A percentile compares a stretch with the other conserved stretches of the same genome.
phyloP scores from a whole-genome alignment of 2,113 vertebrate species.

The Aramus guarauna region DNA sequence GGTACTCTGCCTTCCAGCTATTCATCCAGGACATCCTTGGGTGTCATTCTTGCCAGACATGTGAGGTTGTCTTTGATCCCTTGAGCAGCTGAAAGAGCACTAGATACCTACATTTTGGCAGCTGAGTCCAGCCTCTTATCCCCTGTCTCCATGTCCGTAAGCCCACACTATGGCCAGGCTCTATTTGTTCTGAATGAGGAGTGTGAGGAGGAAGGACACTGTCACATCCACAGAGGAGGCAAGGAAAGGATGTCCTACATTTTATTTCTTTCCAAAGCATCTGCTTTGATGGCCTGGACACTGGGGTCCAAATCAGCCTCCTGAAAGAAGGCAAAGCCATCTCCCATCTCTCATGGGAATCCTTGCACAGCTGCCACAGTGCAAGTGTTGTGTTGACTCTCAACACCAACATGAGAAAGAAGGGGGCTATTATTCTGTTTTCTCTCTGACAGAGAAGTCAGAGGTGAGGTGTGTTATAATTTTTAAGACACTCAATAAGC shows the following conservation, averaged over 20 bases:
- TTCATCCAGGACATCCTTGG: background rate
- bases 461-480: background rate
- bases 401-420: fast-evolving
- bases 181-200: background rate
- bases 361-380: fast-evolving
- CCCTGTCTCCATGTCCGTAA: background rate
- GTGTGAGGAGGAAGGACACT: background rate
- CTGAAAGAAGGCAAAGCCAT: background rate
- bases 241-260: background rate
- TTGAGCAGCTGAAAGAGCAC: background rate
- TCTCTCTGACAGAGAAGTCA: background rate
- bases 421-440: background rate
- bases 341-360: background rate
- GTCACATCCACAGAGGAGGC: background rate
- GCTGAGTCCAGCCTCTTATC: background rate
- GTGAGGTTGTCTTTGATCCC: background rate
- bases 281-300: background rate
- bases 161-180: background rate
- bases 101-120: background rate
- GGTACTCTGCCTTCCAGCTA: background rate
- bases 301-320: background rate
- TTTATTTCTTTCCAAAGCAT: background rate
- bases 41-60: background rate
- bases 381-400: background rate
- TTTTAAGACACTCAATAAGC: background rate